Evolutionary conservation across 92 coral and sea anemone species (phyloP).

Genomic region (Epizoanthus fatuus): DNA sequence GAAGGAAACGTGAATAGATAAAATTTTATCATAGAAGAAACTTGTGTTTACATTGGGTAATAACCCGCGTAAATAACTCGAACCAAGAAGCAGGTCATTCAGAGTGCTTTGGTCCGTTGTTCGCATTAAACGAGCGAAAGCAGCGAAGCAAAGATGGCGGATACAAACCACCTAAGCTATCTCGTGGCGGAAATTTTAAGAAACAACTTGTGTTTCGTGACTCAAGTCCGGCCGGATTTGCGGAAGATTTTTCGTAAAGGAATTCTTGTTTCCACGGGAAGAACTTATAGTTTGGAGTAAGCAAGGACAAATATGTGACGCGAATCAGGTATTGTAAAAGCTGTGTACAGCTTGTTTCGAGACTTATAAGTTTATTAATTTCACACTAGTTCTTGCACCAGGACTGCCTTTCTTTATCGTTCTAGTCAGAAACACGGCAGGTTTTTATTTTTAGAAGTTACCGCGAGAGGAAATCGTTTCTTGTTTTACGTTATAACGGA

Average conservation of each 20-base stretch:
- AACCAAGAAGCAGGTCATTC: constrained; percentile 24
- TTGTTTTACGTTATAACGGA: constrained; percentile 78
- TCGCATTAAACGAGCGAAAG: neutral
- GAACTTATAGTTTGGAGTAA: constrained; percentile 15
- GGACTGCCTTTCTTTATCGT: neutral
- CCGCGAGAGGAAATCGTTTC: constrained; percentile 43
- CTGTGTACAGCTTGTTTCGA: neutral
- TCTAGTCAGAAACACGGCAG: neutral
- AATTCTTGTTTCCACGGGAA: constrained; percentile 13
- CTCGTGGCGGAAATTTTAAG: constrained; percentile 19
- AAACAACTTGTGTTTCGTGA: constrained; percentile 22
- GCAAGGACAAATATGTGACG: constrained; percentile 4
- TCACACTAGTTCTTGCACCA: neutral
- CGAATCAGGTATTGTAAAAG: constrained; percentile 31
- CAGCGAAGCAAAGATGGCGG: neutral
- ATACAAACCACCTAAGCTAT: neutral
- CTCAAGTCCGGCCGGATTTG: neutral
- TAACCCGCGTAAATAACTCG: constrained; percentile 66
- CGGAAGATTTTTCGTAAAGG: neutral
- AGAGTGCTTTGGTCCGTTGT: neutral
- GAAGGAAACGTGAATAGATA: constrained; percentile 87
- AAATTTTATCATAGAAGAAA: constrained; percentile 78
- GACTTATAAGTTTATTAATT: neutral
- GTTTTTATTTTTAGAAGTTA: constrained; percentile 44
- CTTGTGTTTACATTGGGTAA: constrained; percentile 76